Evolutionary conservation across 2,113 vertebrate genomes (phyloP).

Genomic region (Osmerus eperlanus): DNA sequence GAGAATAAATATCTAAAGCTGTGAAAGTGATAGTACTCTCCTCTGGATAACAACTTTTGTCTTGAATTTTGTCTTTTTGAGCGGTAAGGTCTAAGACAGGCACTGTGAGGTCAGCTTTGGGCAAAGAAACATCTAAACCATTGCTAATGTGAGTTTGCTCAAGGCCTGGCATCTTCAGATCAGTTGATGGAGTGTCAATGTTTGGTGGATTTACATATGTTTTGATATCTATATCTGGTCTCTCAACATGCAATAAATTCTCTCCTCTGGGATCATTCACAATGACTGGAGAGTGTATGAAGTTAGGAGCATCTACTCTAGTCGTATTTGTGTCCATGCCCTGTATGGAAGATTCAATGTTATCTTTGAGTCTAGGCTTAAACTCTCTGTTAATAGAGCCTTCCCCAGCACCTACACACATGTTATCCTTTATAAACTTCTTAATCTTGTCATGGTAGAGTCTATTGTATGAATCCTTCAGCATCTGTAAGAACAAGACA

Average conservation of each 20-base stretch:
- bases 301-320: constrained; percentile 2
- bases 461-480: constrained; percentile 69
- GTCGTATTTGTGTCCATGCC: constrained; percentile 30
- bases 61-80: constrained; percentile 3
- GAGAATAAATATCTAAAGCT: constrained; percentile 18
- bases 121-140: constrained; percentile 16
- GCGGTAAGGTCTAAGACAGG: constrained; percentile 1
- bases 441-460: constrained; percentile 71
- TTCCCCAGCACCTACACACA: not conserved
- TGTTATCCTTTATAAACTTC: constrained; percentile 59
- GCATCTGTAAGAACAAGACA: constrained; percentile 59
- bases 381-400: not conserved
- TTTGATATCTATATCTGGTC: constrained; percentile 4
- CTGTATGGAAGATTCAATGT: constrained; percentile 42
- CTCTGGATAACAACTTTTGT: constrained; percentile 19
- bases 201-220: constrained; percentile 26
- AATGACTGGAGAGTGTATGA: constrained; percentile 12
- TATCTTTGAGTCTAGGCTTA: constrained; percentile 28
- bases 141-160: constrained; percentile 12
- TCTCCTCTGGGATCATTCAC: constrained; percentile 14
- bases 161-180: constrained; percentile 28
- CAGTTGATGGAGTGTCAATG: not conserved
- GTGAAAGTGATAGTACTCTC: constrained; percentile 22
- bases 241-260: constrained; percentile 6
- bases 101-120: not conserved